phyloP scores from a whole-genome alignment of 2,888 invertebrate species.

The Tinea trinotella region DNA sequence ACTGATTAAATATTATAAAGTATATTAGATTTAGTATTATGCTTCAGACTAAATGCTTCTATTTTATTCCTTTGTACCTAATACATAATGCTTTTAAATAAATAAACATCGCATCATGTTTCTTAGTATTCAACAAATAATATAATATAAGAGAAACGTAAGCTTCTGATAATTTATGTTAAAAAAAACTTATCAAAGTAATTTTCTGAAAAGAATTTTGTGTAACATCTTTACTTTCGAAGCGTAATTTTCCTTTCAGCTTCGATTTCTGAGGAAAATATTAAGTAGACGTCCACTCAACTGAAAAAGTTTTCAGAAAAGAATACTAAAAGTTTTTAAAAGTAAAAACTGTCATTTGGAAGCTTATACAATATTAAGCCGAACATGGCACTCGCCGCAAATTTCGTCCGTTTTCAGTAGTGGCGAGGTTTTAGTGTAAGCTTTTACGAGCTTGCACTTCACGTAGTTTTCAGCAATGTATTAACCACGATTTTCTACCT shows the following conservation, averaged over 20 bases:
- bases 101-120: no score
- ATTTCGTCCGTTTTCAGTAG: background rate
- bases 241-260: background rate
- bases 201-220: background rate
- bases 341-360: background rate
- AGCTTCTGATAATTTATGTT: no score
- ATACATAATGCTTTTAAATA: no score
- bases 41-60: no score
- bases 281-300: no score
- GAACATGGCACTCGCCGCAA: background rate
- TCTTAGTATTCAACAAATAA: no score
- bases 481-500: conserved; percentile 2
- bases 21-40: no score
- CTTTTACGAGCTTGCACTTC: background rate
- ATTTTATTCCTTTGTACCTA: no score
- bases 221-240: background rate
- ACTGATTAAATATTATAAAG: no score
- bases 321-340: background rate
- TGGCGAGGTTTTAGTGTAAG: background rate
- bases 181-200: no score
- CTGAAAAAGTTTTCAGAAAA: no score
- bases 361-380: background rate
- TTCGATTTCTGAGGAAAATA: background rate
- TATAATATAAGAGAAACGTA: no score
- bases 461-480: conserved; percentile 2